These are phyloP conservation scores for Dorcus hopei DNA, from an alignment of 2,888 invertebrate species.

Conservation along the genomic window DNA sequence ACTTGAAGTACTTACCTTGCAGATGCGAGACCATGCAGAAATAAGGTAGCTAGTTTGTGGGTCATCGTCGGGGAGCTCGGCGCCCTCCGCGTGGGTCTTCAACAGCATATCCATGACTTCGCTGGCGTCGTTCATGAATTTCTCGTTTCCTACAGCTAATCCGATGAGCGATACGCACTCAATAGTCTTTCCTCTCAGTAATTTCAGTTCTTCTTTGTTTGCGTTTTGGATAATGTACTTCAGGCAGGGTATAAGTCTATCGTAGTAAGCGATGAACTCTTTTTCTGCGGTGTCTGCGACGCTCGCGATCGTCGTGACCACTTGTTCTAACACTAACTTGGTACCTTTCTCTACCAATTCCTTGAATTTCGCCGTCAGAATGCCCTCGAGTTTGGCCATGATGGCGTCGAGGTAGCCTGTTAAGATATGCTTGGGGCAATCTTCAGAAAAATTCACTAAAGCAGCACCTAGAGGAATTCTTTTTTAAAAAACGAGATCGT, in stretches of 20 bases:
- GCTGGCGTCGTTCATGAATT: slow-evolving; percentile 87
- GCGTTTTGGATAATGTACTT: slow-evolving; percentile 97
- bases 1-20: slow-evolving; percentile 58
- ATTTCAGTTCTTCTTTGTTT: slow-evolving; percentile 78
- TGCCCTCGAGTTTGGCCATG: slow-evolving; percentile 85
- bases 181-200: slow-evolving; percentile 93
- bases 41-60: slow-evolving; percentile 97
- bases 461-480: slow-evolving; percentile 70
- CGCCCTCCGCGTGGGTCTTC: slow-evolving; percentile 79
- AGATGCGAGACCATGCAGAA: slow-evolving; percentile 98
- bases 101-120: slow-evolving; percentile 94
- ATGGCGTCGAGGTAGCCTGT: slow-evolving; percentile 87
- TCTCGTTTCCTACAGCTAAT: slow-evolving; percentile 75
- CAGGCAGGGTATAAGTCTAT: slow-evolving; percentile 87
- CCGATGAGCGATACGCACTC: slow-evolving; percentile 99
- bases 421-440: slow-evolving; percentile 93
- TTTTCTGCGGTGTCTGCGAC: slow-evolving; percentile 98
- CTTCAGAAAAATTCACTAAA: slow-evolving; percentile 98
- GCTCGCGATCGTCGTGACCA: slow-evolving; percentile 97
- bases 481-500: not conserved
- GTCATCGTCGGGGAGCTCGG: slow-evolving; percentile 85
- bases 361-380: slow-evolving; percentile 89
- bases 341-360: slow-evolving; percentile 92
- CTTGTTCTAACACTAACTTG: slow-evolving; percentile 95
- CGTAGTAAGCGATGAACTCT: slow-evolving; percentile 92